A percentile compares a stretch with the other conserved stretches of the same genome.
These are phyloP conservation scores for Pseudochirops cupreus DNA, from an alignment of 2,797 vertebrate genomes.

Conservation along the genomic window DNA sequence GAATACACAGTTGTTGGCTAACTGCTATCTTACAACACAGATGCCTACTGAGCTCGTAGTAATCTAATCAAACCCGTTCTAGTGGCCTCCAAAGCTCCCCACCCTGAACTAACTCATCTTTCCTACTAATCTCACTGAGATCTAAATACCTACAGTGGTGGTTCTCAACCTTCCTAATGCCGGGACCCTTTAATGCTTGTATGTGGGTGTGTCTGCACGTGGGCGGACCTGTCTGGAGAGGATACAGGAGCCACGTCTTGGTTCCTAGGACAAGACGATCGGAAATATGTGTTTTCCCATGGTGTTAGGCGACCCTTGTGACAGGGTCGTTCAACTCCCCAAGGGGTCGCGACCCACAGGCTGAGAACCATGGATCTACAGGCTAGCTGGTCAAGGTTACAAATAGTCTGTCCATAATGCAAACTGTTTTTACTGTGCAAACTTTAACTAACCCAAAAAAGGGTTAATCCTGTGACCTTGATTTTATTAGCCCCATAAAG, in stretches of 20 bases:
- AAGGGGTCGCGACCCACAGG: too few relatives aligned
- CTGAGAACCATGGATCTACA: not conserved
- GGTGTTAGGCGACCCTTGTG: too few relatives aligned
- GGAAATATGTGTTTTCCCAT: too few relatives aligned
- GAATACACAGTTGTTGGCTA: not conserved
- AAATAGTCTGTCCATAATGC: not conserved
- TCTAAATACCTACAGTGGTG: too few relatives aligned
- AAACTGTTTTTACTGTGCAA: not conserved
- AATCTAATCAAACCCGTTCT: not conserved
- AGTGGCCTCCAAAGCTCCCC: not conserved
- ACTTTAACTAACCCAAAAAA: not conserved
- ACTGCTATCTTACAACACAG: not conserved
- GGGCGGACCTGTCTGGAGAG: too few relatives aligned
- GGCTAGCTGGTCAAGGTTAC: not conserved
- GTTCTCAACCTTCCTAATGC: too few relatives aligned
- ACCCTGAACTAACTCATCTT: not conserved
- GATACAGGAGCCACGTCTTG: too few relatives aligned
- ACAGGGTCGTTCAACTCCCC: too few relatives aligned
- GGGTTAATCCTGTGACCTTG: not conserved
- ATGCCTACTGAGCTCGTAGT: too few relatives aligned
- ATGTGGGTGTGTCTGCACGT: too few relatives aligned
- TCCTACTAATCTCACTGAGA: not conserved
- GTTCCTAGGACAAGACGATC: too few relatives aligned
- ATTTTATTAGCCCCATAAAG: not conserved
- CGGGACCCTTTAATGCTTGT: too few relatives aligned